Evolutionary conservation across 2,797 vertebrate species (phyloP).

Genomic region (Amniataba percoides): DNA sequence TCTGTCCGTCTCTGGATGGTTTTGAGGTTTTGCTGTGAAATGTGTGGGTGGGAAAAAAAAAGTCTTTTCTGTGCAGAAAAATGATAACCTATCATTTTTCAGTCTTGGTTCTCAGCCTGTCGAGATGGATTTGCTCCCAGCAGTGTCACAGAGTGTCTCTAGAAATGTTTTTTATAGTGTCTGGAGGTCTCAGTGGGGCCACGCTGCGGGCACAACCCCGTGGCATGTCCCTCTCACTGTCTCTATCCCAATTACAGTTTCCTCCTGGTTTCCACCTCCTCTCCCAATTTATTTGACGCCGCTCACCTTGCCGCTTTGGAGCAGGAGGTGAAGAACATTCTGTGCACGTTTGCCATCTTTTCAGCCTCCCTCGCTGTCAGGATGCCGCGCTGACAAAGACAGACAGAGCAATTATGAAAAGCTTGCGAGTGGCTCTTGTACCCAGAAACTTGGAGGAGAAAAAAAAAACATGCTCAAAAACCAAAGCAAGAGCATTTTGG

Average conservation of each 20-base stretch:
- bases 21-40: conserved; percentile 82
- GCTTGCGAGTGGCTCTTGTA: conserved; percentile 21
- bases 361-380: conserved; percentile 25
- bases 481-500: conserved; percentile 9
- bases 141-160: conserved; percentile 70
- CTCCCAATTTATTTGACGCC: conserved; percentile 23
- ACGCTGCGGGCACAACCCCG: conserved; percentile 38
- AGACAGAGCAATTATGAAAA: conserved; percentile 49
- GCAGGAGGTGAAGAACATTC: conserved; percentile 45
- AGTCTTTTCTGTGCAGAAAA: conserved; percentile 69
- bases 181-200: conserved; percentile 68
- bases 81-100: conserved; percentile 82
- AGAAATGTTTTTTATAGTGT: conserved; percentile 66
- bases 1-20: conserved; percentile 73
- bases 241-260: conserved; percentile 42
- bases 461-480: conserved; percentile 14
- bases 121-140: conserved; percentile 70
- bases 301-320: conserved; percentile 43
- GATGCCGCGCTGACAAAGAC: conserved; percentile 19
- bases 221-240: conserved; percentile 28
- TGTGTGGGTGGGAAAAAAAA: conserved; percentile 75
- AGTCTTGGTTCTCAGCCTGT: conserved; percentile 72
- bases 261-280: conserved; percentile 36
- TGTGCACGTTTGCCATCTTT: conserved; percentile 26
- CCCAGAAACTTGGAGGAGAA: background rate